Evolutionary conservation across 2,113 vertebrate genomes (phyloP), one percentile per base, ranked within the genome.

Genomic region (Piaya cayana): DNA sequence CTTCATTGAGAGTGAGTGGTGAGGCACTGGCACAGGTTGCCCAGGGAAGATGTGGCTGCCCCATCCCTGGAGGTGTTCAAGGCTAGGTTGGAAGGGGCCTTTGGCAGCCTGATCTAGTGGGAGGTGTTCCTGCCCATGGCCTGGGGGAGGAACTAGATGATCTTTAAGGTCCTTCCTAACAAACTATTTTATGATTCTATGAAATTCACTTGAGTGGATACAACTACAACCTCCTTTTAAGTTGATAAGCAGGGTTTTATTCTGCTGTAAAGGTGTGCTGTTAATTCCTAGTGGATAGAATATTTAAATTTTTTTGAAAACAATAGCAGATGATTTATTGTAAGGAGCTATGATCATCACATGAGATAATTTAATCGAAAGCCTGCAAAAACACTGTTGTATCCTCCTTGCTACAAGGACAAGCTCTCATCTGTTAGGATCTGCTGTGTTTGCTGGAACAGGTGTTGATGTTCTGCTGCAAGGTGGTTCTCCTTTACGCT

Each of bases 401-500:
- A 45, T 34, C 21, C 60, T 30, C 8, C 67, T 72, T 60, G 9
- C 19, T 78, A 64, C 21, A 55, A 70, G 45, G 36, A 18, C 53
- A 53, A 47, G 29, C 65, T 53, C 25, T 88, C 23, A 21, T 26
- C 34, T 77, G 8, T 10, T 30, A 7, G 12, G 22, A 65, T 74
- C 27, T 47, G 25, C 9, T 55, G 11, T n/a, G 32, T 82, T 84
- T 93, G 12, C 42, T 71, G 52, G 47, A 27, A 27, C 8, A 50
- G 21, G 26, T 5, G 21, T 37, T 26, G 45, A 36, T 32, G 14
- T 55, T 32, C 50, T 75, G 23, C 9, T 32, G 34, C 49, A 52
- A 2, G 2, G 9, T 8, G 9, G 2, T 58, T 75, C 36, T 67
- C 29, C 37, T 49, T 49, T 25, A 13, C 18, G 36, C 29, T 0